Evolutionary conservation across 2,888 invertebrate species (phyloP).

Genomic region (Volucella bombylans): DNA sequence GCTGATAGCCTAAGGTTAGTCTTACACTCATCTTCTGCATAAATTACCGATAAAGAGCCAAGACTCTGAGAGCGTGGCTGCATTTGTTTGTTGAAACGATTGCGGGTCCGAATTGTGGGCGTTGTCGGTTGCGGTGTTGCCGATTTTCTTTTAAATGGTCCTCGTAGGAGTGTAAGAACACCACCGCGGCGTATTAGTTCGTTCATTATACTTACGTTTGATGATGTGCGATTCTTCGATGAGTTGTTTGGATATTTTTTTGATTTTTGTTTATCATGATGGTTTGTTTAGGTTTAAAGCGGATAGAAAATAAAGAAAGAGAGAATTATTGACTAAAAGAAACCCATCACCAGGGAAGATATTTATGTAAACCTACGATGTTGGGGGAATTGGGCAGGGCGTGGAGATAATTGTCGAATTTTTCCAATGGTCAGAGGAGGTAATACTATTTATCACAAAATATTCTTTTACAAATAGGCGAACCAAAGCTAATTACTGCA

Average conservation of each 20-base stretch:
- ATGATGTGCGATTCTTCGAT: constrained; percentile 75
- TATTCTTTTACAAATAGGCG: too few relatives aligned
- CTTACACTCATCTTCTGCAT: constrained; percentile 78
- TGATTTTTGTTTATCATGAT: constrained; percentile 26
- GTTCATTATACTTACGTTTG: constrained; percentile 80
- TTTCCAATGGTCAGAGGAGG: background rate
- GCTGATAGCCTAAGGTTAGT: constrained; percentile 79
- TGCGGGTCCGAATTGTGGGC: constrained; percentile 77
- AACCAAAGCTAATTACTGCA: too few relatives aligned
- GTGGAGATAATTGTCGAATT: constrained; percentile 43
- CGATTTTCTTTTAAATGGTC: constrained; percentile 81
- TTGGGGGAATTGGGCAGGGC: background rate
- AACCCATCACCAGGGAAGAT: constrained; percentile 58
- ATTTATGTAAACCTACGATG: background rate
- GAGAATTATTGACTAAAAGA: constrained; percentile 54
- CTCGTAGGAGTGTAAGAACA: constrained; percentile 81
- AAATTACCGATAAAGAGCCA: constrained; percentile 83
- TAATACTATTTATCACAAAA: too few relatives aligned
- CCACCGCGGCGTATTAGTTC: constrained; percentile 81
- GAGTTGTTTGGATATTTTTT: constrained; percentile 28
- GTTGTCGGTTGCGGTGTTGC: constrained; percentile 80
- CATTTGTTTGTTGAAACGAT: constrained; percentile 77
- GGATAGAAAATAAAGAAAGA: constrained; percentile 56
- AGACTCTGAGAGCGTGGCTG: constrained; percentile 81
- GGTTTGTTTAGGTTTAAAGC: constrained; percentile 54